Base-by-base conservation (phyloP, 2,113 vertebrate species). In the Ameiurus melas region DNA sequence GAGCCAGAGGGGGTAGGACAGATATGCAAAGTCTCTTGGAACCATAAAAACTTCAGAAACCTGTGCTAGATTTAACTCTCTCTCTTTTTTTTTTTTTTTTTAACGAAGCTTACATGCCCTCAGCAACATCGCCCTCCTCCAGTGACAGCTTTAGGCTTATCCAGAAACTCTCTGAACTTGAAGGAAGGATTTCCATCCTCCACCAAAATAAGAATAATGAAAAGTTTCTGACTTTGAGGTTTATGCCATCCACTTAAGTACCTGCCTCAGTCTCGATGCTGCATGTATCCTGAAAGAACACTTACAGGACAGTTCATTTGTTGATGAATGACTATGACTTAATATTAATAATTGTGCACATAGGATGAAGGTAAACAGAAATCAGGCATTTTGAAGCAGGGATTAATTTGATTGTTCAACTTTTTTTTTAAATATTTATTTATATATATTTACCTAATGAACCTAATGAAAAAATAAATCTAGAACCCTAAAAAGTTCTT, bases 21-120 rank as follows among this genome's bases (percentile, higher is more conserved):
- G 84, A 85, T 85, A 85, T 85, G 68, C 70, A 85, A 85, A 85
- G 36, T 85, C 68, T 60, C 81, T 83, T 70, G 66, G 17, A 71
- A 85, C 66, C 22, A 58, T 13, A 85, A 39, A 16, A 85, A 75
- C 51, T 85, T 85, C 53, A 58, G 25, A 85, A 85, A 75, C 84
- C 51, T 73, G 51, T 73, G 53, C 51, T 85, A 57, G 68, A 53
- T 70, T 70, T 55, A 57, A 68, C 39, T 33, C 20, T 1, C 39
- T 20, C 20, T 1, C 33, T 5, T 51, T n/a, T 43, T 43, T 12
- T 33, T 33, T 1, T 66, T 83, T 66, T 84, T 51, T 84, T 71
- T 57, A 57, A 55, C 68, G 16, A 68, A 19, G 43, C 62, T 30
- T 53, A 25, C 64, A 71, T 57, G 83, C 83, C 43, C 83, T 68